Evolutionary conservation across 2,113 vertebrate genomes (phyloP).

Genomic region (Leptosomus discolor): DNA sequence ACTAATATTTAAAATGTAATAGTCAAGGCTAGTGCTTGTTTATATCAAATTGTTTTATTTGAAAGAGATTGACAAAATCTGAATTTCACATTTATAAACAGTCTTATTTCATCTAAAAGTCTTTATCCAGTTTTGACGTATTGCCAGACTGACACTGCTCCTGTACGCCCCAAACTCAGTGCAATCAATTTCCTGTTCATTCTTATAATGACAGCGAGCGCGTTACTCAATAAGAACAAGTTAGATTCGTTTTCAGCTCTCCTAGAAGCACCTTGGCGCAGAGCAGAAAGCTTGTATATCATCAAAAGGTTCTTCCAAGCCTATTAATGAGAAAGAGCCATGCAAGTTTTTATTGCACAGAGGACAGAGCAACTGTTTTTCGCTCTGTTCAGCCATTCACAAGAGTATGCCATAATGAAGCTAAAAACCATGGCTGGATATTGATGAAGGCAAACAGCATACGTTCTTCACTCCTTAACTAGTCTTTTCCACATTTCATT

Average conservation of each 20-base stretch:
- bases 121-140: background rate
- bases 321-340: background rate
- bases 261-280: background rate
- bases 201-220: background rate
- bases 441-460: background rate
- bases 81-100: background rate
- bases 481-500: background rate
- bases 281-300: background rate
- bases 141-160: background rate
- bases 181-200: background rate
- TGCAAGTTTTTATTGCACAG: background rate
- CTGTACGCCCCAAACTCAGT: background rate
- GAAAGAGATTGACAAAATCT: background rate
- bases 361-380: background rate
- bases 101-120: background rate
- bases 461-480: background rate
- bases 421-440: background rate
- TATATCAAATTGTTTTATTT: background rate
- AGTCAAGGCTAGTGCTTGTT: background rate
- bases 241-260: background rate
- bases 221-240: background rate
- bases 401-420: background rate
- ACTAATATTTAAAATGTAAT: background rate
- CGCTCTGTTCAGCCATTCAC: background rate
- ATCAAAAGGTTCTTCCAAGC: background rate